These are phyloP conservation scores for Parapristionchus giblindavisi DNA, from an alignment of 2,888 invertebrate species.

Conservation along the genomic window DNA sequence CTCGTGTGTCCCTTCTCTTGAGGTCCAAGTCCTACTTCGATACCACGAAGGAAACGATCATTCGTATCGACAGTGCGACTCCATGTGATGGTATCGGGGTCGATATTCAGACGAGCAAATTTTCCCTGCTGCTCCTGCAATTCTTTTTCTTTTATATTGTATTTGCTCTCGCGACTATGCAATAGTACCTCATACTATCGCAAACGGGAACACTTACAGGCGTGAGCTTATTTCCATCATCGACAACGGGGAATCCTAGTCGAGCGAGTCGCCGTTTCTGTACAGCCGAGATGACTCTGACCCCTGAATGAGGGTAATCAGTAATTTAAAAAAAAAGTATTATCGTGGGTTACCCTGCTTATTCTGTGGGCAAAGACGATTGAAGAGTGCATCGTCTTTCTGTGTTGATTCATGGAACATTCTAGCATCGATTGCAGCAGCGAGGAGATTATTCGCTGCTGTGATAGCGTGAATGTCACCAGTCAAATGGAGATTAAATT, in stretches of 20 bases:
- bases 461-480: conserved; percentile 96
- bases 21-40: conserved; percentile 88
- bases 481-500: conserved; percentile 96
- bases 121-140: conserved; percentile 77
- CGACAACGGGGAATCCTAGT: conserved; percentile 57
- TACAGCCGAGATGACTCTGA: conserved; percentile 84
- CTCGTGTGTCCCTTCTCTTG: conserved; percentile 88
- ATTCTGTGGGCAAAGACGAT: conserved; percentile 85
- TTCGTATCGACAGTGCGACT: conserved; percentile 94
- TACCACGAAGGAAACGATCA: conserved; percentile 90
- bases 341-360: conserved; percentile 80
- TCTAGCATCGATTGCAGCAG: conserved; percentile 95
- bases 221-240: conserved; percentile 62
- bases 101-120: conserved; percentile 89
- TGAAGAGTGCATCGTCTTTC: conserved; percentile 80
- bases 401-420: conserved; percentile 97
- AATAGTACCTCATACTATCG: no score
- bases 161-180: not conserved
- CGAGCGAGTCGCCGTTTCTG: conserved; percentile 77
- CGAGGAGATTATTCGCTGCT: conserved; percentile 95
- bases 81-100: conserved; percentile 89
- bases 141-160: conserved; percentile 78
- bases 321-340: not conserved
- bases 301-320: conserved; percentile 48
- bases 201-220: no score